Evolutionary conservation across 2,888 invertebrate species (phyloP).

Genomic region (Folsomia candida): DNA sequence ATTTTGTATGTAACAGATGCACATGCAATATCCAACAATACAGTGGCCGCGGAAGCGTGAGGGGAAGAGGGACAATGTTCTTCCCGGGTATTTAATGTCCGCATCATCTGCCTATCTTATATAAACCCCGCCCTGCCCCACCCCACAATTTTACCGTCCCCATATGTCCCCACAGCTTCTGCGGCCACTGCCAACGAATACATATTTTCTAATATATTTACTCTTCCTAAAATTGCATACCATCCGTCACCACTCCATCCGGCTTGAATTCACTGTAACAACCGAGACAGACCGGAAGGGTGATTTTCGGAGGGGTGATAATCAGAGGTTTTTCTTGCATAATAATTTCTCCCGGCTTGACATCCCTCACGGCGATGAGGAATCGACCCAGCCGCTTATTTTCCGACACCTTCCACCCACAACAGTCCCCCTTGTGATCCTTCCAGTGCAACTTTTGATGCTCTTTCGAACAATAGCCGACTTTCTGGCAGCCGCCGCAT

Average conservation of each 20-base stretch:
- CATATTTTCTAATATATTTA: not conserved
- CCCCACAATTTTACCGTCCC: too few relatives aligned
- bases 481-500: conserved; percentile 67
- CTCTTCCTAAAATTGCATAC: not conserved
- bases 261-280: conserved; percentile 63
- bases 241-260: conserved; percentile 14
- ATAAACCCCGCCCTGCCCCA: too few relatives aligned
- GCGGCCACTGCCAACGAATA: too few relatives aligned
- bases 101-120: too few relatives aligned
- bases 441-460: conserved; percentile 73
- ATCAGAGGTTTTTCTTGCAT: conserved; percentile 71
- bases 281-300: conserved; percentile 71
- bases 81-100: too few relatives aligned
- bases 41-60: too few relatives aligned
- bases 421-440: conserved; percentile 65
- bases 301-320: conserved; percentile 70
- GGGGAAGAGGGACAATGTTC: too few relatives aligned
- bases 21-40: too few relatives aligned
- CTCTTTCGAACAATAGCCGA: conserved; percentile 68
- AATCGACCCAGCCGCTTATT: conserved; percentile 65
- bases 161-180: too few relatives aligned
- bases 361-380: conserved; percentile 67
- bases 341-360: conserved; percentile 70
- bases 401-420: conserved; percentile 60
- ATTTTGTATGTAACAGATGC: too few relatives aligned